Conservation (phyloP, 2,113 vertebrate species). For the Dendrocopos noguchii region DNA sequence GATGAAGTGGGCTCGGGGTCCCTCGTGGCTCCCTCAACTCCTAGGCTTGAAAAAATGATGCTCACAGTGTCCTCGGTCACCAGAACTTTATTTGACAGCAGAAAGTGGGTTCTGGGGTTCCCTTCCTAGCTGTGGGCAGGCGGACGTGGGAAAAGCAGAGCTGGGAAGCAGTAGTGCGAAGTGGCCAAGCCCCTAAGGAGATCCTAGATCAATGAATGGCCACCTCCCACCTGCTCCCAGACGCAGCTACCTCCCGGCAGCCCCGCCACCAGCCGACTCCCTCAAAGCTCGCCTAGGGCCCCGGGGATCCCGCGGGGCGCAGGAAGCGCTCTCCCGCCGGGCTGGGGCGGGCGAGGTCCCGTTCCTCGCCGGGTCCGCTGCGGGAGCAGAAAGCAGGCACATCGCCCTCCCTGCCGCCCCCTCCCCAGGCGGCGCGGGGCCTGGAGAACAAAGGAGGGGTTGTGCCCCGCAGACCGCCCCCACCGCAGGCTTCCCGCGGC, state of each 20-base stretch:
- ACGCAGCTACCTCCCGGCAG: background rate
- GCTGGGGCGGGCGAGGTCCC: background rate
- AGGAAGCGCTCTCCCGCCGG: background rate
- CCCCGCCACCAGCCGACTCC: background rate
- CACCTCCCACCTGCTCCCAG: background rate
- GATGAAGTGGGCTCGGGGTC: fast-evolving
- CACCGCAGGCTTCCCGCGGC: background rate
- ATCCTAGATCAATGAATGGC: background rate
- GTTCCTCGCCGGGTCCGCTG: background rate
- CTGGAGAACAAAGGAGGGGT: background rate
- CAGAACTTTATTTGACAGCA: background rate
- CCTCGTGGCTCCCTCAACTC: background rate
- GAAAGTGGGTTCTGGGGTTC: too few species aligned
- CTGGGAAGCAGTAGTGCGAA: fast-evolving
- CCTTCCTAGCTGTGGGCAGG: background rate
- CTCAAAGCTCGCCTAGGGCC: background rate
- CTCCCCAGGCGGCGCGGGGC: background rate
- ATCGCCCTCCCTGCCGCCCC: background rate
- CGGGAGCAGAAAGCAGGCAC: background rate
- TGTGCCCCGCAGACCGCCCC: background rate
- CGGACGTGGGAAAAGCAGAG: fast-evolving
- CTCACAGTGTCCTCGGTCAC: fast-evolving
- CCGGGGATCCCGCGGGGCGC: background rate
- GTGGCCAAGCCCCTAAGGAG: background rate
- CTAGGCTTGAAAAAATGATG: background rate